A percentile compares a stretch with the other conserved stretches of the same genome.
phyloP scores from a whole-genome alignment of 2,888 invertebrate genomes.

The Nasonovia ribisnigri region DNA sequence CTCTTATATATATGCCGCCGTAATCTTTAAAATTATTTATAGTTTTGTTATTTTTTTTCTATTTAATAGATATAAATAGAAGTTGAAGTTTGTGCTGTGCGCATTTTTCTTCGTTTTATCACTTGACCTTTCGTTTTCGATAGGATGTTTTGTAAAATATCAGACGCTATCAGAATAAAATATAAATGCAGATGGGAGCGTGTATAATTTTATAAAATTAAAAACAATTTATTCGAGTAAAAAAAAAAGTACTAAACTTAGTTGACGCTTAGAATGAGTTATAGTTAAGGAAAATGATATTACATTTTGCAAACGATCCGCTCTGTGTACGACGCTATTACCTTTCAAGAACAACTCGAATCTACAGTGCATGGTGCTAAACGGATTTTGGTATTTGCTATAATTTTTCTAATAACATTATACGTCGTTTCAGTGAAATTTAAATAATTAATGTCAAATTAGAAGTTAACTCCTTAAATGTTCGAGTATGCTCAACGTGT shows the following conservation, averaged over 20 bases:
- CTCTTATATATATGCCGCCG: background rate
- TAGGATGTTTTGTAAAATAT: background rate
- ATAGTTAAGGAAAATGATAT: background rate
- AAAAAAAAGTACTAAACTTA: background rate
- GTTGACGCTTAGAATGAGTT: background rate
- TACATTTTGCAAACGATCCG: background rate
- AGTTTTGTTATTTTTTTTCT: background rate
- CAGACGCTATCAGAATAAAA: background rate
- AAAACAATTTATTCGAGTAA: background rate
- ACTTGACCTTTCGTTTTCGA: background rate
- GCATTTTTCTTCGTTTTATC: background rate
- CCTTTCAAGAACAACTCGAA: background rate
- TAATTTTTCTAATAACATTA: background rate
- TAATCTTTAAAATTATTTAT: background rate
- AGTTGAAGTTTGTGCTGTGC: background rate
- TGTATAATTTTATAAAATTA: background rate
- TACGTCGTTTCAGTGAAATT: background rate
- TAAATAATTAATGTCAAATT: background rate
- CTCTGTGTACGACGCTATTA: background rate
- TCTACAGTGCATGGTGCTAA: background rate
- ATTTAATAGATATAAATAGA: background rate
- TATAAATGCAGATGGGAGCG: background rate
- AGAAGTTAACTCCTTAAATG: background rate
- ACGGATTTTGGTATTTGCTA: background rate
- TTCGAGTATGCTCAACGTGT: background rate